phyloP scores from a whole-genome alignment of 2,797 vertebrate genomes.

The Propithecus deckenii region DNA sequence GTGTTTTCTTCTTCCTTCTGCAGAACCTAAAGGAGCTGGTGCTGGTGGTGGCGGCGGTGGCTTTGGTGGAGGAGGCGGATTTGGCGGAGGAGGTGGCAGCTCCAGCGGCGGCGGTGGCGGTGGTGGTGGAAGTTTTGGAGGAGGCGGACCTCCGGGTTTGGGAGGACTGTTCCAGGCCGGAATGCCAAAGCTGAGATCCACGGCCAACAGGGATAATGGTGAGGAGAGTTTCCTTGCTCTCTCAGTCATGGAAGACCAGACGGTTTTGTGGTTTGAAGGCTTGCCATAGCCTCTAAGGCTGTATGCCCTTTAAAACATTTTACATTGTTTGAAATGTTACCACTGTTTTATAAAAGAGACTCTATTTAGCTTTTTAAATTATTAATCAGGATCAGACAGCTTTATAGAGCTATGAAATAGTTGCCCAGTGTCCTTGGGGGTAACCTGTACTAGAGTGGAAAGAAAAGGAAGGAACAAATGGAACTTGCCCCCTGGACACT shows the following conservation, averaged over 20 bases:
- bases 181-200: constrained; percentile 95
- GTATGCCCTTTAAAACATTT: not conserved
- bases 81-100: constrained; percentile 66
- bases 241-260: not conserved
- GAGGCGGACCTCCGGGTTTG: constrained; percentile 87
- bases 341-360: not conserved
- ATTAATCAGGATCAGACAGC: not conserved
- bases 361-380: not conserved
- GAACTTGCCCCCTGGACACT: not conserved
- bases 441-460: not conserved
- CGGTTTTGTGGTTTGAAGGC: not conserved
- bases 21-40: constrained; percentile 92
- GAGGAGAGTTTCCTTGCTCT: constrained; percentile 64
- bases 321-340: not conserved
- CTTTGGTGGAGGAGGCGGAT: constrained; percentile 74
- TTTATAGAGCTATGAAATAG: not conserved
- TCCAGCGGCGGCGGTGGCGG: constrained; percentile 65
- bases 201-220: constrained; percentile 91
- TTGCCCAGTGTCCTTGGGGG: not conserved
- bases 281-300: not conserved
- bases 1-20: constrained; percentile 65
- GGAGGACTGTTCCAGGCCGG: constrained; percentile 96
- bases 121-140: constrained; percentile 83
- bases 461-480: not conserved
- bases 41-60: constrained; percentile 71